Evolutionary conservation across 2,113 vertebrate genomes (phyloP), one percentile per base, ranked within the genome.

Genomic region (Zingel zingel): DNA sequence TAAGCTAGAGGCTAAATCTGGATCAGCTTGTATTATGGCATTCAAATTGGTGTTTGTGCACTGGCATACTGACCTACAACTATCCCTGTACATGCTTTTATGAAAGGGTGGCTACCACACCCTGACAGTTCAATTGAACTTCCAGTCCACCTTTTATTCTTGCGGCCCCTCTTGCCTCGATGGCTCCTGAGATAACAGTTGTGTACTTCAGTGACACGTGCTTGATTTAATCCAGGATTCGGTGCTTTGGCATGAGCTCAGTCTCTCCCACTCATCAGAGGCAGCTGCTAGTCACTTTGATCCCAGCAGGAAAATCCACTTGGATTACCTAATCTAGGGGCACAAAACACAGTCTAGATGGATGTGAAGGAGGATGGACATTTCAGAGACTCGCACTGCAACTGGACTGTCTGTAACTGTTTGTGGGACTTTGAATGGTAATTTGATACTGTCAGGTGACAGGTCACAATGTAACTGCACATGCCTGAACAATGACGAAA

Each of bases 221-320:
- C 62, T 84, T 2, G 0, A 18, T 90, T 92, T 94, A 95, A 95
- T 94, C 93, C 92, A 83, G 92, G 93, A 93, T 94, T 94, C 93
- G 0, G 78, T 86, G 81, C 90, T 93, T 92, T 93, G 89, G 83
- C 70, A n/a, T 56, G 69, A 91, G 82, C 87, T 91, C 89, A 93
- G 87, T 84, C 90, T 75, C 82, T 81, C 68, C 83, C 66, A 27
- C 82, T 91, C 88, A 87, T 83, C 45, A 72, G 80, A 88, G 86
- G 83, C 93, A 95, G 93, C 91, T 94, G 94, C 93, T 94, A 84
- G 69, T 88, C 84, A 66, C 91, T 89, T 91, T 95, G 90, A 95
- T 94, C 92, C 93, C 90, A 82, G 70, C 78, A 73, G 83, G 89
- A 86, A 92, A 93, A 93, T 93, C 93, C 92, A 94, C 91, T 91